A percentile compares a stretch with the other conserved stretches of the same genome.
These are phyloP conservation scores for Columba livia DNA, from an alignment of 2,113 vertebrate species.

Conservation along the genomic window DNA sequence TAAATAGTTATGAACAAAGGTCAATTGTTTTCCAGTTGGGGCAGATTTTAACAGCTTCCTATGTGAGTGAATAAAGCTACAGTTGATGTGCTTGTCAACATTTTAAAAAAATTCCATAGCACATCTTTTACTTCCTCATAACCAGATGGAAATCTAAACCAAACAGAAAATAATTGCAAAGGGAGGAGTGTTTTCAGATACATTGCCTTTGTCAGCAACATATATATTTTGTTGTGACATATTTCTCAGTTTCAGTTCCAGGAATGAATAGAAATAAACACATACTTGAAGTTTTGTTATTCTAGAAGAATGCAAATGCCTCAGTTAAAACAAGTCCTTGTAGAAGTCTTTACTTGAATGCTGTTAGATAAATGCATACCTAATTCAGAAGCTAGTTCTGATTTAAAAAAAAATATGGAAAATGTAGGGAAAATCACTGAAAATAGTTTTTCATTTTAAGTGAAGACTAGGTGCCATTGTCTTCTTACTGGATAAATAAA, in stretches of 20 bases:
- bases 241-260: background rate
- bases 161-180: background rate
- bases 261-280: constrained; percentile 2
- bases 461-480: background rate
- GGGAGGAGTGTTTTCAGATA: background rate
- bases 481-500: background rate
- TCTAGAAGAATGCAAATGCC: background rate
- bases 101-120: background rate
- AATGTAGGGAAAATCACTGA: background rate
- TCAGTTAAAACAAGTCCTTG: background rate
- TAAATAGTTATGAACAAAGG: constrained; percentile 69
- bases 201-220: background rate
- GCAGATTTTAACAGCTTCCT: constrained; percentile 70
- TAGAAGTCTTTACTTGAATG: background rate
- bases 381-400: background rate
- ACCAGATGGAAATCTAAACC: background rate
- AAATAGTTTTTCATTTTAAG: background rate
- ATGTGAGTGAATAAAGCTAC: constrained; percentile 66
- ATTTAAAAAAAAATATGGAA: background rate
- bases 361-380: background rate
- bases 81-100: constrained; percentile 66
- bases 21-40: constrained; percentile 72
- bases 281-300: background rate
- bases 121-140: constrained; percentile 32
- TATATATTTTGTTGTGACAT: background rate